Evolutionary conservation across 2,797 vertebrate genomes (phyloP).

Genomic region (Ispidina lecontei): DNA sequence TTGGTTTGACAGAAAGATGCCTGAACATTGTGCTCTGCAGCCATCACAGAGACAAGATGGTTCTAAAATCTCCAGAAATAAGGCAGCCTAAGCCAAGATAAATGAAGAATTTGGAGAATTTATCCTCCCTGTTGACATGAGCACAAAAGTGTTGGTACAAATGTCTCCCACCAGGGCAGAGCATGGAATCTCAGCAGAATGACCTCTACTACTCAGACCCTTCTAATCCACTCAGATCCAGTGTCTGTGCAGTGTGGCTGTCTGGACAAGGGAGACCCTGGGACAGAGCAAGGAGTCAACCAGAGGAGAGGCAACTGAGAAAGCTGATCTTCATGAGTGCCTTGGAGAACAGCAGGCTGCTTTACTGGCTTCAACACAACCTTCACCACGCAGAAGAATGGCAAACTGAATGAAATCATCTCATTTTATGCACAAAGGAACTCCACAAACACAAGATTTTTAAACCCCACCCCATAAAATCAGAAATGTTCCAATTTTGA

Average conservation of each 20-base stretch:
- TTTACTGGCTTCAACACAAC: neutral
- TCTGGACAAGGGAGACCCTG: neutral
- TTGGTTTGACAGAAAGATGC: neutral
- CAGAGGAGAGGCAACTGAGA: neutral
- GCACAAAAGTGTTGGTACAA: neutral
- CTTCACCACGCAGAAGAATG: neutral
- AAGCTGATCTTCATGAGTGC: neutral
- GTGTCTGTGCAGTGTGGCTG: neutral
- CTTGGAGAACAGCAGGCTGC: neutral
- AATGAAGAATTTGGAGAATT: neutral
- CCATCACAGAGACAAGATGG: neutral
- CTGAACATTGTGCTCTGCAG: neutral
- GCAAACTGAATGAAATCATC: neutral
- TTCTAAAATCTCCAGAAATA: neutral
- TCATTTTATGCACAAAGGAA: neutral
- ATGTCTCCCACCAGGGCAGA: neutral
- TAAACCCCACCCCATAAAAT: neutral
- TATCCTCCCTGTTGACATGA: neutral
- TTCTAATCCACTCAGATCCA: neutral
- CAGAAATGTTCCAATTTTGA: neutral
- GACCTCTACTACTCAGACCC: neutral
- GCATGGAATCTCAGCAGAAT: neutral
- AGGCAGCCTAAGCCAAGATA: neutral
- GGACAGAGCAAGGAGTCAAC: neutral
- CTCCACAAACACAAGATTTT: neutral